Evolutionary conservation across 2,797 vertebrate genomes (phyloP).

Genomic region (Natrix natrix): DNA sequence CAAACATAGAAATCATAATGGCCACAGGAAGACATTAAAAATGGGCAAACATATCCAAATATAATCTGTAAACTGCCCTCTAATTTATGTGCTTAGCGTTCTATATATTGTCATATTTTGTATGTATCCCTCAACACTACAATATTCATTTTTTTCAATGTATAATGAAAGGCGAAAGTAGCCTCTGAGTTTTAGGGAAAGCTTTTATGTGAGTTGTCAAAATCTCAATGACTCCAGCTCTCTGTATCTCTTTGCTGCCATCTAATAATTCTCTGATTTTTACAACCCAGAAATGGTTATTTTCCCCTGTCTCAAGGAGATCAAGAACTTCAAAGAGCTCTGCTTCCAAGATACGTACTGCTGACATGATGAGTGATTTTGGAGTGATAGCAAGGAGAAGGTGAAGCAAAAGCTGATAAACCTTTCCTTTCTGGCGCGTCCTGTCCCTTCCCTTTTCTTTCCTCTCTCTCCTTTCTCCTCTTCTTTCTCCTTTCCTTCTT

Average conservation of each 20-base stretch:
- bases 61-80: not conserved
- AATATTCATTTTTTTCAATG: not conserved
- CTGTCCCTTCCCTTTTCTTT: no score
- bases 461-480: not conserved
- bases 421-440: not conserved
- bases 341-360: not conserved
- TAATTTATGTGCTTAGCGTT: not conserved
- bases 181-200: not conserved
- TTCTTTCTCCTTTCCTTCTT: not conserved
- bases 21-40: not conserved
- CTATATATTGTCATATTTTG: not conserved
- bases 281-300: not conserved
- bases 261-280: not conserved
- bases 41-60: no score
- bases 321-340: not conserved
- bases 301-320: not conserved
- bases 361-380: not conserved
- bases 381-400: not conserved
- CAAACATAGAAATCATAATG: not conserved
- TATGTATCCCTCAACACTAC: not conserved
- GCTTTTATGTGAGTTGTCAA: not conserved
- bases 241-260: not conserved
- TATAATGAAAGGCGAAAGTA: not conserved
- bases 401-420: not conserved
- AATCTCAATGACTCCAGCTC: not conserved